phyloP scores from a whole-genome alignment of 2,888 invertebrate genomes.

The Thyatira batis region DNA sequence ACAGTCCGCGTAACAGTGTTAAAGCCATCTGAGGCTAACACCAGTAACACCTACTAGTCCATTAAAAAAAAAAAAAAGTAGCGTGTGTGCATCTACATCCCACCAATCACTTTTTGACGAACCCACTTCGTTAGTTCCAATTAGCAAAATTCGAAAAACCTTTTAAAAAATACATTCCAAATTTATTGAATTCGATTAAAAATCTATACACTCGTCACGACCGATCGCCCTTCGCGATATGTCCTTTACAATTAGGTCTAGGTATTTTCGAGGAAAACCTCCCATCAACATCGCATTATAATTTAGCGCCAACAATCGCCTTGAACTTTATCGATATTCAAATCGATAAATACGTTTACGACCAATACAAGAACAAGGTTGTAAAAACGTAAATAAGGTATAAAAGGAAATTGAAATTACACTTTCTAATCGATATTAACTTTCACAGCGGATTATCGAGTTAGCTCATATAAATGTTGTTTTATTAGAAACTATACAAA shows the following conservation, averaged over 20 bases:
- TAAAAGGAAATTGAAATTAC: neutral
- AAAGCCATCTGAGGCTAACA: too few relatives aligned
- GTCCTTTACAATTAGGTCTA: constrained; percentile 64
- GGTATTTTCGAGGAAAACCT: constrained; percentile 63
- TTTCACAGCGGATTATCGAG: neutral
- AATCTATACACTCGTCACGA: constrained; percentile 23
- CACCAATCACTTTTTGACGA: too few relatives aligned
- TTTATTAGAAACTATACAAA: neutral
- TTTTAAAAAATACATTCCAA: too few relatives aligned
- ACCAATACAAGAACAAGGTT: neutral
- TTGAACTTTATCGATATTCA: constrained; percentile 10
- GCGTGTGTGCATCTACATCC: too few relatives aligned
- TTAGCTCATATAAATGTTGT: neutral
- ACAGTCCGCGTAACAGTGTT: too few relatives aligned
- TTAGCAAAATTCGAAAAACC: too few relatives aligned
- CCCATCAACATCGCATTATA: constrained; percentile 18
- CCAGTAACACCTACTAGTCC: too few relatives aligned
- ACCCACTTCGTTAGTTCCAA: too few relatives aligned
- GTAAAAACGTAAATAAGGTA: neutral
- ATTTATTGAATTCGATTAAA: constrained; percentile 1
- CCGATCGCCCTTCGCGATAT: constrained; percentile 24
- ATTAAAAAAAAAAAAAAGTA: too few relatives aligned
- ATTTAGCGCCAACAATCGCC: constrained; percentile 4
- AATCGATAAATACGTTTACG: constrained; percentile 8
- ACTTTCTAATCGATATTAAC: neutral